phyloP scores from a whole-genome alignment of 1,140 invertebrate genomes.

The Drosophila sechellia region DNA sequence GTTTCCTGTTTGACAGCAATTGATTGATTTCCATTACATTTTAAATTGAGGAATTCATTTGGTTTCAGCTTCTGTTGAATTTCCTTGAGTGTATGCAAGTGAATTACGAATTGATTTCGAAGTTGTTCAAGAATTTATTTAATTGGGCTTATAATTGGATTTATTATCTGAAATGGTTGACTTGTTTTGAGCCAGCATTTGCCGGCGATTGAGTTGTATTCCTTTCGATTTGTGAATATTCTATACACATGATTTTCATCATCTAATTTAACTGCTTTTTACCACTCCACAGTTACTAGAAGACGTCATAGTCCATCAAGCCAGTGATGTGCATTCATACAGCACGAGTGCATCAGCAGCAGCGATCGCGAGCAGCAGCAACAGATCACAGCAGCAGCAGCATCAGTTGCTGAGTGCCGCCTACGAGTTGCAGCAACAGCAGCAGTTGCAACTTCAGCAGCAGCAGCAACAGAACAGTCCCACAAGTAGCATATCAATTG shows the following conservation, averaged over 20 bases:
- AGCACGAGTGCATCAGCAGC: conserved; percentile 39
- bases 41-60: neutral
- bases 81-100: neutral
- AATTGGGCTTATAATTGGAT: neutral
- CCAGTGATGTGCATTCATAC: conserved; percentile 55
- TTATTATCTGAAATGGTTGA: neutral
- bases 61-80: neutral
- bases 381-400: conserved; percentile 33
- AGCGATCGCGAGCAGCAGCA: conserved; percentile 35
- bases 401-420: conserved; percentile 54
- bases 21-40: neutral
- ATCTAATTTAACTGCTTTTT: too few species aligned
- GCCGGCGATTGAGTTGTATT: neutral
- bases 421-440: conserved; percentile 40
- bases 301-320: conserved; percentile 74
- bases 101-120: neutral
- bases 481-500: conserved; percentile 85
- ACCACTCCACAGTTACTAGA: conserved; percentile 73
- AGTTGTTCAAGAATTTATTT: neutral
- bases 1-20: neutral
- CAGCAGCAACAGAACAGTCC: conserved; percentile 67
- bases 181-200: neutral
- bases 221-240: neutral
- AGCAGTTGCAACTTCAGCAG: conserved; percentile 42
- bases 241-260: neutral